Conservation (phyloP, 2,888 invertebrate genomes). For the Standfussiana lucernea region DNA sequence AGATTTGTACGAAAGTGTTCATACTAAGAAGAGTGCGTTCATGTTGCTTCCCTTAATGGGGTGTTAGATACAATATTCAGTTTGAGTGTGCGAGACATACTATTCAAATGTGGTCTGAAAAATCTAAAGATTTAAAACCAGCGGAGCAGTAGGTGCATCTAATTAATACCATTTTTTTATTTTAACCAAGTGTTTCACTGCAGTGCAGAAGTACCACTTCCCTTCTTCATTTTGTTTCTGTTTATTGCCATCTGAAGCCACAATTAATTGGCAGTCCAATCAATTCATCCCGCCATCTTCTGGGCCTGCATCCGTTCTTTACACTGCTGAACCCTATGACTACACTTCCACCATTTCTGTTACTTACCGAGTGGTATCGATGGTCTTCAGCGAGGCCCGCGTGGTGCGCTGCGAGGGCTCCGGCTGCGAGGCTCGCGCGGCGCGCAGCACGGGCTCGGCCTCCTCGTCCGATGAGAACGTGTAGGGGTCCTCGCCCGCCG, state of each 20-base stretch:
- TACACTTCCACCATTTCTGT: neutral
- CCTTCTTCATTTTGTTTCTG: neutral
- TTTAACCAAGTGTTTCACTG: neutral
- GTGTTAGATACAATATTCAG: neutral
- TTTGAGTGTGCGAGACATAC: neutral
- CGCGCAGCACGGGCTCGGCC: conserved; percentile 81
- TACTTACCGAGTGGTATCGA: conserved; percentile 76
- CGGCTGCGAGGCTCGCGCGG: conserved; percentile 76
- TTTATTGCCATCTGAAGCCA: neutral
- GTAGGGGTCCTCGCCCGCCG: conserved; percentile 78
- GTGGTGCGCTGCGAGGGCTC: conserved; percentile 72
- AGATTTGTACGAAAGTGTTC: neutral
- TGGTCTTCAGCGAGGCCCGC: conserved; percentile 67
- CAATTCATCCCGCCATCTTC: neutral
- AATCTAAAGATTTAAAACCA: no score
- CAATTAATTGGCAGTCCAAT: neutral
- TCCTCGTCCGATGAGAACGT: conserved; percentile 87
- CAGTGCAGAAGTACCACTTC: neutral
- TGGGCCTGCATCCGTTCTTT: neutral
- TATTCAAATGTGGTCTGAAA: neutral
- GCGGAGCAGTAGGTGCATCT: no score
- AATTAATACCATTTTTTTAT: neutral
- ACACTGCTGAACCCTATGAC: neutral
- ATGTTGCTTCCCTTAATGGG: neutral
- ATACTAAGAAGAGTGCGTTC: neutral